Base-by-base conservation (phyloP, 2,888 invertebrate genomes). In the Leptopilina myrica region DNA sequence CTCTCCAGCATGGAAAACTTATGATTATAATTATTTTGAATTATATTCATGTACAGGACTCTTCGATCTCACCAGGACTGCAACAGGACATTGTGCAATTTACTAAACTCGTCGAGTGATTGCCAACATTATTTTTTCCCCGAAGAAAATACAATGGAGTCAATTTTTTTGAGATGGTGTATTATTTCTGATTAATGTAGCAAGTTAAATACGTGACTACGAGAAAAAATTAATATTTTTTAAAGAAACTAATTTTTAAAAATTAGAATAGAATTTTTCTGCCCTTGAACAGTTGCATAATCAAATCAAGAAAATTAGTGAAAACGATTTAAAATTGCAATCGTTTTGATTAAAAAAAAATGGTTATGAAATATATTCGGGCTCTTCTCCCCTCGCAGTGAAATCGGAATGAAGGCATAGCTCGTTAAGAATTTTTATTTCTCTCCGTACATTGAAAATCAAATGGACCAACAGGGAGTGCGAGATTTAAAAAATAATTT, bases 1-100 rank as follows among this genome's bases (percentile, higher is more conserved):
- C 89, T 85, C 56, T 73, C 56, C 12, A 11, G 56, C 73, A 73
- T 33, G 20, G 73, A 73, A 56, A 73, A 73, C 53, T 73, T 56
- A 56, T 53, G 53, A 69, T 73, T 56, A 73, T 26, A 73, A 73
- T 33, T 33, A 73, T 56, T 73, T 73, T 73, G 33, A 73, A 53
- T 56, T 53, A 56, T 73, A 53, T 69, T 26, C 69, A 69, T 33
- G 53, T 8, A 12, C 5, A 49, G 8, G 53, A 69, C 26, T 14
- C 53, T 33, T 69, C 69, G 33, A 69, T 69, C 53, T n/a, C 26
- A 3, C 26, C 26, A 43, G 43, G 43, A 43, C 43, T 49, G 49
- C 49, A 49, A 49, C 9, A 14, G 53, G 26, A 33, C 33, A 73
- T 33, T 73, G 14, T 6, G 12, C 33, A 73, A 73, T 33, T n/a